Base-by-base conservation (phyloP, 1,140 invertebrate genomes). In the Oppia nitens region DNA sequence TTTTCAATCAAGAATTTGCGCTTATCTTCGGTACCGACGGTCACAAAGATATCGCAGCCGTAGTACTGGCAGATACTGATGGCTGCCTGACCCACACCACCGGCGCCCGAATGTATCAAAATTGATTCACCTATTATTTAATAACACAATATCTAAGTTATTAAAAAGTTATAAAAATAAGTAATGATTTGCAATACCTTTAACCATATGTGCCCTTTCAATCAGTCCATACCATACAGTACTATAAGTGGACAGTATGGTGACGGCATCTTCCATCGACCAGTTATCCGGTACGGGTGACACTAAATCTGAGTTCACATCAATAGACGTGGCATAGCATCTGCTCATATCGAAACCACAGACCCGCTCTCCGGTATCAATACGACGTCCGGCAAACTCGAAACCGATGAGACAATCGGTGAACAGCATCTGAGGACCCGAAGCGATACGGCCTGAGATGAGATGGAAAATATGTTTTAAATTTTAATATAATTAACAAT, bases 71-170 rank as follows among this genome's bases (percentile, higher is more conserved):
- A n/a, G n/a, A n/a, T n/a, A n/a, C 72, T 77, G 65, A 96, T 95
- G 61, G 90, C 87, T 6, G 91, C 91, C 75, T 94, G 89, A 11
- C 93, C 92, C 23, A 97, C 91, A 65, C 91, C 93, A 64, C 93
- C 94, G 64, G 86, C 84, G 62, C 93, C 92, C 55, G 92, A 88
- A 68, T 97, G 93, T 63, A 97, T 84, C 1, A 97, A 77, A 27
- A 97, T 78, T 45, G 78, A 78, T 66, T 96, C 87, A 2, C 89
- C 90, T 78, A 78, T n/a, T n/a, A n/a, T n/a, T n/a, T n/a, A n/a
- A n/a, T n/a, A n/a, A n/a, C n/a, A n/a, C n/a, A n/a, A n/a, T n/a
- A n/a, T n/a, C n/a, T n/a, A n/a, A n/a, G n/a, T n/a, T n/a, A n/a
- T n/a, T n/a, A n/a, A n/a, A n/a, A n/a, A n/a, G n/a, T n/a, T n/a